A percentile compares a stretch with the other conserved stretches of the same genome.
Evolutionary conservation across 2,797 vertebrate genomes (phyloP).

Genomic region (Gallinago nigripennis): DNA sequence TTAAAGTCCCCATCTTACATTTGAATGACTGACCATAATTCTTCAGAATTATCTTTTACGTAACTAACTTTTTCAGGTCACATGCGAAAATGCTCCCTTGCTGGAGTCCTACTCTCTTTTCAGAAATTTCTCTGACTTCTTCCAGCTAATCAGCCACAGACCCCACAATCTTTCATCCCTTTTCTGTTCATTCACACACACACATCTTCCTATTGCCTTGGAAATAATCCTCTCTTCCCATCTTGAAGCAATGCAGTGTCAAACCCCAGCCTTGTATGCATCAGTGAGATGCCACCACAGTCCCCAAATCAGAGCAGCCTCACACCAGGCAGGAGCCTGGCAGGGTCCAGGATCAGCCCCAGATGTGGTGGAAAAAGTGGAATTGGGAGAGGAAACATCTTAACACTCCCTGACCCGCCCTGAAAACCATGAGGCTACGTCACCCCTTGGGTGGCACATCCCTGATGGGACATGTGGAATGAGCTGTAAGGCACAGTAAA

Average conservation of each 20-base stretch:
- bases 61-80: background rate
- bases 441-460: background rate
- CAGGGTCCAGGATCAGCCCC: fast-evolving
- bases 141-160: background rate
- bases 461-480: background rate
- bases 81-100: background rate
- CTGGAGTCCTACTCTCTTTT: background rate
- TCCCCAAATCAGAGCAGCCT: background rate
- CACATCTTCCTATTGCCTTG: background rate
- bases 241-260: background rate
- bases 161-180: fast-evolving
- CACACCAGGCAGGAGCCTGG: background rate
- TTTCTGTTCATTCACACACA: background rate
- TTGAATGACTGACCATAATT: background rate
- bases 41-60: background rate
- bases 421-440: background rate
- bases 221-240: background rate
- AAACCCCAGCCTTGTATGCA: background rate
- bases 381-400: background rate
- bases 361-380: background rate
- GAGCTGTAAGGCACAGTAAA: background rate
- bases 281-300: fast-evolving
- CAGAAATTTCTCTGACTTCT: background rate
- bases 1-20: background rate
- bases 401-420: background rate